phyloP scores from a whole-genome alignment of 2,113 vertebrate genomes.

The Rafetus swinhoei region DNA sequence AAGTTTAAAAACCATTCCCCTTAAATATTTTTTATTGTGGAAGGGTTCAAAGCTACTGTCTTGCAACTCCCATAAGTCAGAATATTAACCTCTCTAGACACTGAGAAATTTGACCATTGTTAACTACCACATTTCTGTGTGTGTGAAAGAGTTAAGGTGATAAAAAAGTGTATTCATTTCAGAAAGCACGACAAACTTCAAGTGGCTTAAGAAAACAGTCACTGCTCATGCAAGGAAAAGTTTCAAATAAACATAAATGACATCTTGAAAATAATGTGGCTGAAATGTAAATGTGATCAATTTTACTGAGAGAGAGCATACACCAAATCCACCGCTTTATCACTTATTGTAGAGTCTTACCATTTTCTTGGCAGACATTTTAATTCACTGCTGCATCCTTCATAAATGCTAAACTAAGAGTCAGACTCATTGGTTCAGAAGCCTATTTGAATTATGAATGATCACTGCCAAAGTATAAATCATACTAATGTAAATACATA shows the following conservation, averaged over 20 bases:
- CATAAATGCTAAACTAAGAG: not conserved
- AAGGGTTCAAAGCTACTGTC: not conserved
- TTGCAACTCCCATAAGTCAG: not conserved
- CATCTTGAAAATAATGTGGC: not conserved
- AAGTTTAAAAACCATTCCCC: not conserved
- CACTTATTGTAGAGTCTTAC: not conserved
- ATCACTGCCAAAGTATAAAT: not conserved
- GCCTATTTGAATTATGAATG: not conserved
- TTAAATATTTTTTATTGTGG: accelerated
- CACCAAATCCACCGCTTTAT: not conserved
- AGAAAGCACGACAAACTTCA: not conserved
- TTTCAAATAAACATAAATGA: not conserved
- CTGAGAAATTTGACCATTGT: not conserved
- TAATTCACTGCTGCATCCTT: not conserved
- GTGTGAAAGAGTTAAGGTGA: not conserved
- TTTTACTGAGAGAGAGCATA: not conserved
- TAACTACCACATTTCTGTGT: not conserved
- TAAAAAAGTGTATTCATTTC: not conserved
- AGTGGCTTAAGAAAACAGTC: not conserved
- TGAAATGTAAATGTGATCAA: not conserved
- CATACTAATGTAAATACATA: not conserved
- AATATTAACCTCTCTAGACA: not conserved
- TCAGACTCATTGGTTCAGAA: not conserved
- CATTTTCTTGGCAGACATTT: not conserved
- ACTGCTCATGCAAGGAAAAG: not conserved